These are phyloP conservation scores for Latrodectus geometricus DNA, from an alignment of 1,140 invertebrate species.

Conservation along the genomic window DNA sequence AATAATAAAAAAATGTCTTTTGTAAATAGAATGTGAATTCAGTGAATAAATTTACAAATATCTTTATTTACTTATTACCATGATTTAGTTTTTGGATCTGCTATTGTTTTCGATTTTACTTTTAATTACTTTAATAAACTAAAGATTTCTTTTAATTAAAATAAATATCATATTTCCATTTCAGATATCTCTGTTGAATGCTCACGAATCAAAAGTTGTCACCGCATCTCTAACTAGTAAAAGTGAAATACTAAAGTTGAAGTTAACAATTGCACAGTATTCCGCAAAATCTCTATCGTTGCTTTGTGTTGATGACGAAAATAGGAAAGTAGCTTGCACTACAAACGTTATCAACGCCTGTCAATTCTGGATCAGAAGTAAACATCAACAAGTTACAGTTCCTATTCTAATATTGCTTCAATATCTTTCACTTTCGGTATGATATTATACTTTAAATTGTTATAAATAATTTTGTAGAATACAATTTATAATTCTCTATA, in stretches of 20 bases:
- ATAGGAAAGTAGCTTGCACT: constrained; percentile 19
- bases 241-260: constrained; percentile 29
- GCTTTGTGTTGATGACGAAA: constrained; percentile 32
- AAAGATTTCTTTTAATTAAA: neutral
- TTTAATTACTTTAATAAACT: neutral
- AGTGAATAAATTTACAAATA: no score
- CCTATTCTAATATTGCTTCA: constrained; percentile 47
- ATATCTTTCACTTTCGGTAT: constrained; percentile 31
- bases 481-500: no score
- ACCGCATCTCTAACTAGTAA: constrained; percentile 7
- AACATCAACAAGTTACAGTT: constrained; percentile 37
- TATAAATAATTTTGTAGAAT: no score
- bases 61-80: no score
- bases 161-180: neutral
- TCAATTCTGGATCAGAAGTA: constrained; percentile 53
- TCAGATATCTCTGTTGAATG: constrained; percentile 32
- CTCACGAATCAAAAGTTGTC: constrained; percentile 21
- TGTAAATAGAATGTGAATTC: no score
- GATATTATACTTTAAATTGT: neutral
- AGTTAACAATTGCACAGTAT: constrained; percentile 31
- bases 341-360: constrained; percentile 32
- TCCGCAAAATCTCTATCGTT: constrained; percentile 46
- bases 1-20: no score
- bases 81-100: no score
- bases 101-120: no score